Base-by-base conservation (phyloP, 1,140 invertebrate species). In the Aphis craccivora region DNA sequence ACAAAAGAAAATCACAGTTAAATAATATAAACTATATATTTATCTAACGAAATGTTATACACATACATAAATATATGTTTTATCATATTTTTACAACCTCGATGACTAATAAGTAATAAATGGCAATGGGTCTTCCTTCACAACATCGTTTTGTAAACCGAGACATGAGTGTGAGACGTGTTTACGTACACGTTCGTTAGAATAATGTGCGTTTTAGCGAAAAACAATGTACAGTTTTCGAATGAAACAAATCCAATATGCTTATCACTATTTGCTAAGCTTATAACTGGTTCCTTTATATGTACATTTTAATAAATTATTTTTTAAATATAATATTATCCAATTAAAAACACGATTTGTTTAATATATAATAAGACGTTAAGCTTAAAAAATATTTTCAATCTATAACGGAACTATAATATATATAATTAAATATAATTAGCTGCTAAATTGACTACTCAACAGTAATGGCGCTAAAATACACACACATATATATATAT, bases 21-120 rank as follows among this genome's bases (percentile, higher is more conserved):
- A 93, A 93, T 84, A 93, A 93, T 93, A 93, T 55, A 86, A 93
- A 93, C 81, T 93, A 92, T 92, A 92, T 92, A 81, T 48, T 91
- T 93, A 93, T 93, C 91, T 93, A 93, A 93, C 48, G 60, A 86
- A 84, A 53, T 86, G 53, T 84, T 93, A 40, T 40, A 93, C 91
- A 93, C 55, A n/a, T 90, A 90, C 14, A 43, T 89, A 53, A 37
- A 9, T 43, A 84, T 35, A 87, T 87, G 30, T 88, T 51, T 18
- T 53, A 67, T 67, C 30, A 67, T 67, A 45, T 90, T 60, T 51
- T 88, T 51, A 88, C n/a, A 90, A 60, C 35, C 18, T 9, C 9
- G 35, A 89, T 35, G 20, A 89, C 48, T 8, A 89, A 40, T 40
- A 40, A 40, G 37, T 40, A 40, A 23, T 89, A 25, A 89, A 89